Percentiles rank a stretch among this genome's conserved stretches.
Evolutionary conservation across 2,113 vertebrate species (phyloP).

Genomic region (Nansenia antarctica): DNA sequence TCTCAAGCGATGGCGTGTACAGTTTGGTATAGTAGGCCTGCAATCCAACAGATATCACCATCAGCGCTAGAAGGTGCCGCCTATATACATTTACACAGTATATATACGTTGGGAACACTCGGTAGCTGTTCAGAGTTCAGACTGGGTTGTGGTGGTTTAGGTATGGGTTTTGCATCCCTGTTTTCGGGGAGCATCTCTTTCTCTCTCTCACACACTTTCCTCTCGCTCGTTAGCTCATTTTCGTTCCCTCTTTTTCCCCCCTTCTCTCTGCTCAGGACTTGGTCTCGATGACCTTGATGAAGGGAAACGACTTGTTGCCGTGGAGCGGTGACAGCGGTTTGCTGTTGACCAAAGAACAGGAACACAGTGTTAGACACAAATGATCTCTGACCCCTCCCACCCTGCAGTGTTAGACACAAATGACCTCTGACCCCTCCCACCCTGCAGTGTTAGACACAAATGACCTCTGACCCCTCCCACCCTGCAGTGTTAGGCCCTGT

Average conservation of each 20-base stretch:
- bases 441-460: too few species aligned
- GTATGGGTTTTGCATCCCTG: too few species aligned
- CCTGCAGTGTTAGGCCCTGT: too few species aligned
- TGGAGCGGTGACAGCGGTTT: conserved; percentile 69
- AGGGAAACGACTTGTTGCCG: conserved; percentile 79
- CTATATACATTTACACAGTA: conserved; percentile 25
- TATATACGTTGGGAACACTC: conserved; percentile 33
- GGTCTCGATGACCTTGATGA: conserved; percentile 89
- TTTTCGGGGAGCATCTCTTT: background rate
- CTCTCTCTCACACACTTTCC: background rate
- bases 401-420: too few species aligned
- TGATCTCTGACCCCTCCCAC: too few species aligned
- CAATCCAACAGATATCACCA: conserved; percentile 10
- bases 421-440: too few species aligned
- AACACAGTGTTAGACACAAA: background rate
- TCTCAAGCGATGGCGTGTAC: background rate
- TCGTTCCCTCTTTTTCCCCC: conserved; percentile 33
- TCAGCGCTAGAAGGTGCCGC: background rate
- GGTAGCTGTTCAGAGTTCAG: background rate
- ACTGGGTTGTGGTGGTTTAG: background rate
- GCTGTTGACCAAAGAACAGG: conserved; percentile 56
- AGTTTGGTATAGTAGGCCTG: too few species aligned
- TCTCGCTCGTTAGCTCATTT: background rate
- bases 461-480: too few species aligned
- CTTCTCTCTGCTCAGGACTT: conserved; percentile 60